Conservation (phyloP, 2,113 vertebrate species). For the Pavo muticus region DNA sequence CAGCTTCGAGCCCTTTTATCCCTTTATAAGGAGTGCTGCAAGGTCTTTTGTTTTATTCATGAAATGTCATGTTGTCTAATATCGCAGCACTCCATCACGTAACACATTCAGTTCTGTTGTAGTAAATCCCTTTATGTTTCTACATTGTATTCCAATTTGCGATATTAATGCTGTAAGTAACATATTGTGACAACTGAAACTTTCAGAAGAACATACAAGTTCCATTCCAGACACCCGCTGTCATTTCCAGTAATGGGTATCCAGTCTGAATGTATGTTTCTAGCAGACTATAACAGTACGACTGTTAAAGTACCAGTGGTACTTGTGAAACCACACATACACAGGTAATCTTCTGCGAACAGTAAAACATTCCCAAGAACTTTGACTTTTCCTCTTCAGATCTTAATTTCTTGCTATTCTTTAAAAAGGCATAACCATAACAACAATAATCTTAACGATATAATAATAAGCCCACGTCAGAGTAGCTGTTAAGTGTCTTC, state of each 20-base stretch:
- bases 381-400: conserved; percentile 26
- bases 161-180: conserved; percentile 48
- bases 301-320: not conserved
- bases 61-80: conserved; percentile 10
- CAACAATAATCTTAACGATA: not conserved
- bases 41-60: conserved; percentile 61
- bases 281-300: not conserved
- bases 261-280: not conserved
- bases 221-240: conserved; percentile 62
- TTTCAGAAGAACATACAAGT: conserved; percentile 42
- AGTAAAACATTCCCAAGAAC: conserved; percentile 27
- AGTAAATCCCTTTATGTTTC: conserved; percentile 60
- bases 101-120: conserved; percentile 42
- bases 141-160: conserved; percentile 31
- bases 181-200: conserved; percentile 37
- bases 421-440: not conserved
- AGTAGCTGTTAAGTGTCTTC: not conserved
- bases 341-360: not conserved
- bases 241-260: conserved; percentile 48
- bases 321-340: conserved; percentile 35
- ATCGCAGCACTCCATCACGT: conserved; percentile 46
- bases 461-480: not conserved
- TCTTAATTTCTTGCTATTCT: not conserved
- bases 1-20: not conserved
- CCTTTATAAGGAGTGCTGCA: conserved; percentile 1